Conservation (phyloP, 2,797 vertebrate species). For the Onychomys torridus region DNA sequence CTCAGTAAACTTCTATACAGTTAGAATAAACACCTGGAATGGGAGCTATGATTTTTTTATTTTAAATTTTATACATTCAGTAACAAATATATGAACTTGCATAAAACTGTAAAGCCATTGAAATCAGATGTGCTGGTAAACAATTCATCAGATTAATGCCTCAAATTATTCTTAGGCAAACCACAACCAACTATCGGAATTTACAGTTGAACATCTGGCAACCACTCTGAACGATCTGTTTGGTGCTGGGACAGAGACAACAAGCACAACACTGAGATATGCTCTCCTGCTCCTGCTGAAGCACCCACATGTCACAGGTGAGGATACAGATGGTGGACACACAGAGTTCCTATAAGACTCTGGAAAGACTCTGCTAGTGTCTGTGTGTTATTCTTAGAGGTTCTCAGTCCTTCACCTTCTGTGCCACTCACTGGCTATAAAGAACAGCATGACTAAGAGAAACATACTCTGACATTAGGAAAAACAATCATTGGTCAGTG, state of each 20-base stretch:
- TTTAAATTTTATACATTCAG: not conserved
- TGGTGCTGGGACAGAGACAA: constrained; percentile 78
- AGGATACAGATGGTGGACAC: not conserved
- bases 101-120: not conserved
- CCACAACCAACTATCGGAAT: not conserved
- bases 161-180: constrained; percentile 12
- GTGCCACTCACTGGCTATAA: not conserved
- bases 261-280: constrained; percentile 76
- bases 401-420: not conserved
- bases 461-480: not conserved
- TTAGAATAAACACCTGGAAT: not conserved
- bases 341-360: too few species aligned
- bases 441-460: not conserved
- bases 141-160: not conserved
- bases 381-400: not conserved
- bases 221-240: constrained; percentile 47
- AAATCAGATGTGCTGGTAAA: not conserved
- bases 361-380: too few species aligned
- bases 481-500: not conserved
- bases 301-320: constrained; percentile 74
- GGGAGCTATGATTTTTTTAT: not conserved
- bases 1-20: not conserved
- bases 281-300: constrained; percentile 79
- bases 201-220: not conserved
- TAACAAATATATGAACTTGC: not conserved